phyloP scores from a whole-genome alignment of 2,113 vertebrate genomes.

The Ifrita kowaldi region DNA sequence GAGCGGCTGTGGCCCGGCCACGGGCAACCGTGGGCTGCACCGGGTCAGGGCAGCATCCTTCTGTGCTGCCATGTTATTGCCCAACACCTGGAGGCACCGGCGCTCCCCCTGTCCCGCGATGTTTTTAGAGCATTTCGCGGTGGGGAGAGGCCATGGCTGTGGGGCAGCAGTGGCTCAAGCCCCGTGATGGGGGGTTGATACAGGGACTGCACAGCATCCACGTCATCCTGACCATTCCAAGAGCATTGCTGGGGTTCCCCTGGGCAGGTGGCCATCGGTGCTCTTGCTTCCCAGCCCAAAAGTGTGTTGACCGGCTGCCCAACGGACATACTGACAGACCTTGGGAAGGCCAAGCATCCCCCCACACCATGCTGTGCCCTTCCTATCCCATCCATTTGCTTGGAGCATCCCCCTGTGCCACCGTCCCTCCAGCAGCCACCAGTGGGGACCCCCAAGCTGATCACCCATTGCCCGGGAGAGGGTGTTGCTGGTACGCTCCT shows the following conservation, averaged over 20 bases:
- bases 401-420: background rate
- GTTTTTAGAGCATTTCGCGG: accelerated
- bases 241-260: background rate
- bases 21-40: background rate
- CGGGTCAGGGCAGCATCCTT: background rate
- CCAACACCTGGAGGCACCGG: background rate
- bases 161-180: background rate
- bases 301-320: accelerated
- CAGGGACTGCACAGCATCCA: accelerated
- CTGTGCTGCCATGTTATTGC: background rate
- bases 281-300: background rate
- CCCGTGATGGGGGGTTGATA: accelerated
- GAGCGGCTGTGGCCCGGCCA: background rate
- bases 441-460: accelerated
- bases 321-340: accelerated
- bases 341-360: background rate
- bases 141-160: accelerated
- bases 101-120: accelerated
- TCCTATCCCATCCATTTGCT: background rate
- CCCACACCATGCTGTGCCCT: accelerated
- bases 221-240: background rate
- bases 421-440: background rate
- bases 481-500: background rate
- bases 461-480: background rate
- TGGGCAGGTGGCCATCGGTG: accelerated